These are phyloP conservation scores for Actinernus sp. DNA, from an alignment of 92 coral and sea anemone species.

Conservation along the genomic window DNA sequence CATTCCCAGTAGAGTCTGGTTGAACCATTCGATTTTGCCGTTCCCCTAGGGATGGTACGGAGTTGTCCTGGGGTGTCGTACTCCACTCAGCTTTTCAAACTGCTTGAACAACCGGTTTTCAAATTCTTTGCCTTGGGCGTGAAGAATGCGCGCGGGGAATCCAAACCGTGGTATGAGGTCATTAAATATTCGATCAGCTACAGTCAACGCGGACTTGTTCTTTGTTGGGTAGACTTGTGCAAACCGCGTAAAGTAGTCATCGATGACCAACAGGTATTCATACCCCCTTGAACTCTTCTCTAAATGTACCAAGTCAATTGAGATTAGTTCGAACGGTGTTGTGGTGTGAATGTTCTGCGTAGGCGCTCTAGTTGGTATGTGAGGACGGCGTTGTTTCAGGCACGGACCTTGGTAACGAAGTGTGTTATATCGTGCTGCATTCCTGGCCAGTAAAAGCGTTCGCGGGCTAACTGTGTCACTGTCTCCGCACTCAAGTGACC, in stretches of 20 bases:
- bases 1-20: not conserved
- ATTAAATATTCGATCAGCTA: slow-evolving; percentile 29
- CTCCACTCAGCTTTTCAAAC: slow-evolving; percentile 32
- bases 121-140: slow-evolving; percentile 32
- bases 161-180: slow-evolving; percentile 30
- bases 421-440: slow-evolving; percentile 26
- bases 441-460: slow-evolving; percentile 49
- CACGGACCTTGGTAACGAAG: slow-evolving; percentile 12
- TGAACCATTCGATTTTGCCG: too few relatives aligned
- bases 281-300: slow-evolving; percentile 31
- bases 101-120: slow-evolving; percentile 16
- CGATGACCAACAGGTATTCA: slow-evolving; percentile 29
- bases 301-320: slow-evolving; percentile 30
- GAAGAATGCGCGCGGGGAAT: slow-evolving; percentile 23
- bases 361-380: slow-evolving; percentile 35
- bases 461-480: slow-evolving; percentile 35
- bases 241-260: slow-evolving; percentile 31
- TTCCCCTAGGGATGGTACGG: slow-evolving; percentile 10
- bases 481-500: slow-evolving; percentile 44
- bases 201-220: slow-evolving; percentile 26
- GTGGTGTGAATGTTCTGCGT: slow-evolving; percentile 17
- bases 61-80: slow-evolving; percentile 13
- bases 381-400: slow-evolving; percentile 36
- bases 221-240: slow-evolving; percentile 45
- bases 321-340: slow-evolving; percentile 28